Evolutionary conservation across 2,113 vertebrate species (phyloP).

Genomic region (Burhinus oedicnemus): DNA sequence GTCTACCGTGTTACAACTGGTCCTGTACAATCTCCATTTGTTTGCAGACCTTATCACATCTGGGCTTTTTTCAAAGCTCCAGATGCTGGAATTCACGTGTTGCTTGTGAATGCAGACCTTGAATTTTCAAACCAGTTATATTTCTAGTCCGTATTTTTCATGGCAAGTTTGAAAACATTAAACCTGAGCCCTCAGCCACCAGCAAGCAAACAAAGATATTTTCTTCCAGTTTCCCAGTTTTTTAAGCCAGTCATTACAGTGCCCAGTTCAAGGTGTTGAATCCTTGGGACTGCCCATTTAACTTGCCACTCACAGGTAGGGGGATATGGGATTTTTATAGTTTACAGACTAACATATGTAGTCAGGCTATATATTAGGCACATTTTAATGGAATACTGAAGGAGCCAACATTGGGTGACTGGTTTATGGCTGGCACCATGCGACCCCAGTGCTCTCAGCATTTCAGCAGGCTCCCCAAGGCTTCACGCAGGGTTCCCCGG

Average conservation of each 20-base stretch:
- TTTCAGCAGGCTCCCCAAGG: neutral
- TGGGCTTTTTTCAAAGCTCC: neutral
- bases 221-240: neutral
- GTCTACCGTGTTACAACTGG: neutral
- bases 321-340: neutral
- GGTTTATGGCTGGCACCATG: neutral
- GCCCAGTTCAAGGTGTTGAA: neutral
- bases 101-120: neutral
- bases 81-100: neutral
- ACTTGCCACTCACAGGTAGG: neutral
- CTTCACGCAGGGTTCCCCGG: neutral
- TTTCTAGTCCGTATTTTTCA: neutral
- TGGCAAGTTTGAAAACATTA: neutral
- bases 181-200: neutral
- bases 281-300: neutral
- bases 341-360: neutral
- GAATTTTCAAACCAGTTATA: neutral
- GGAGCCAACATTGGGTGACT: neutral
- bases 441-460: neutral
- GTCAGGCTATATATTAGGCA: neutral
- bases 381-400: neutral
- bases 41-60: neutral
- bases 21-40: neutral
- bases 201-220: neutral
- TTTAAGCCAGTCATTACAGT: neutral